These are phyloP conservation scores for Brachyalestes nurse DNA, from an alignment of 2,797 vertebrate genomes.

Conservation along the genomic window DNA sequence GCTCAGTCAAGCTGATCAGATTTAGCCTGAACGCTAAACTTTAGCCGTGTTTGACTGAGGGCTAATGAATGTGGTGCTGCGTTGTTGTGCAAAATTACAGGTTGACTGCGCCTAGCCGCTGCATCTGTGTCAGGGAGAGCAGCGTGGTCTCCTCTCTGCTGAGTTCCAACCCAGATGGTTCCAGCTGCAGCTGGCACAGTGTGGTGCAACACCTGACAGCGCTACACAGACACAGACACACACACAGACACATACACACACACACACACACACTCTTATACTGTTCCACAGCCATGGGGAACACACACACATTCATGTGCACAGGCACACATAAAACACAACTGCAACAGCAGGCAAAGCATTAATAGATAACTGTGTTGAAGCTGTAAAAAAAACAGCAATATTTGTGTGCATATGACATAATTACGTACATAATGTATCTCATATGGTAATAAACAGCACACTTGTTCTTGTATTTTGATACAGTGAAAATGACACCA, in stretches of 20 bases:
- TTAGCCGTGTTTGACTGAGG: constrained; percentile 66
- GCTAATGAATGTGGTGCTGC: constrained; percentile 74
- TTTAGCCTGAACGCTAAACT: constrained; percentile 12
- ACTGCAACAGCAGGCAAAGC: constrained; percentile 40
- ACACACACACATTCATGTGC: constrained; percentile 6
- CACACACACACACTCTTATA: constrained; percentile 52
- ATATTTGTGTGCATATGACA: constrained; percentile 28
- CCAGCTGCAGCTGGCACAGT: constrained; percentile 79
- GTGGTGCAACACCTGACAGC: constrained; percentile 77
- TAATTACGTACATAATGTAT: constrained; percentile 32
- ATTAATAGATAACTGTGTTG: constrained; percentile 46
- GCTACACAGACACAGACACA: constrained; percentile 57
- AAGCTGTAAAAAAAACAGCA: constrained; percentile 26
- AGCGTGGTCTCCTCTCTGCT: constrained; percentile 66
- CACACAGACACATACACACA: constrained; percentile 53
- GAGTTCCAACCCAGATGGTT: constrained; percentile 79
- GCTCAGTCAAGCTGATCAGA: constrained; percentile 57
- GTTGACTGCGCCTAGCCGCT: constrained; percentile 71
- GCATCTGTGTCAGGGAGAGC: constrained; percentile 72
- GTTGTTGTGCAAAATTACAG: constrained; percentile 74
- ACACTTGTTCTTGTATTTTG: constrained; percentile 10
- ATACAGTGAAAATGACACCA: background rate
- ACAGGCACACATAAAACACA: constrained; percentile 68
- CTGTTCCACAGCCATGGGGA: constrained; percentile 52
- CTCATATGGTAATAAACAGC: constrained; percentile 24